Evolutionary conservation across 92 coral and sea anemone genomes (phyloP).

Genomic region (Palythoa heliodiscus): DNA sequence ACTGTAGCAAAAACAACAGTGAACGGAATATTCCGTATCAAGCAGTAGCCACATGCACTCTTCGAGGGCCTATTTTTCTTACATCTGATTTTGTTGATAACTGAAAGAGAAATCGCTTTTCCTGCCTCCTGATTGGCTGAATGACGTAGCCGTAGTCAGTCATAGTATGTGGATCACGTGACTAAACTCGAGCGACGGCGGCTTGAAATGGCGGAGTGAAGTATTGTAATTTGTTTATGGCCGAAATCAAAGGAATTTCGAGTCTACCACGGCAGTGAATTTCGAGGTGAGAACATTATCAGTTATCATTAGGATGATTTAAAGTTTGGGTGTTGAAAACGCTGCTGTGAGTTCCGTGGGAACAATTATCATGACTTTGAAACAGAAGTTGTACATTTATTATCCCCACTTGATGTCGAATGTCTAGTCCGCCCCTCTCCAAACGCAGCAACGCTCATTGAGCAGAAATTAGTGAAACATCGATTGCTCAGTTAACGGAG

Average conservation of each 20-base stretch:
- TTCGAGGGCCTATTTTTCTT: too few species aligned
- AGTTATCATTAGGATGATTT: conserved; percentile 10
- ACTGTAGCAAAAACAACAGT: too few species aligned
- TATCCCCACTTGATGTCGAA: not conserved
- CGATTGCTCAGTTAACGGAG: conserved; percentile 17
- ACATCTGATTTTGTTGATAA: not conserved
- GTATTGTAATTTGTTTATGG: conserved; percentile 7
- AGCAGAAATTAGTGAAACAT: not conserved
- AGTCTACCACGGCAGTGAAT: conserved; percentile 29
- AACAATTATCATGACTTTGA: conserved; percentile 20
- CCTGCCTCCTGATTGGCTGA: conserved; percentile 26
- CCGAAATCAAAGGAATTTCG: conserved; percentile 34
- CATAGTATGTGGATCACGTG: conserved; percentile 50
- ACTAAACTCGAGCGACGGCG: conserved; percentile 39
- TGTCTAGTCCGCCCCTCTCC: conserved; percentile 6
- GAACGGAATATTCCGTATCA: too few species aligned
- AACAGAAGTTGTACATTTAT: conserved; percentile 27
- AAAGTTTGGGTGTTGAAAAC: conserved; percentile 16
- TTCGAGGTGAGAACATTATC: conserved; percentile 32
- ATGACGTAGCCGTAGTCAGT: conserved; percentile 9
- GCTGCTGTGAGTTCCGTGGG: not conserved
- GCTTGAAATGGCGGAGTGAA: conserved; percentile 62
- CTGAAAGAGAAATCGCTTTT: not conserved
- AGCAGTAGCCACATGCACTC: too few species aligned
- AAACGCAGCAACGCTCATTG: conserved; percentile 9